A percentile compares a stretch with the other conserved stretches of the same genome.
These are phyloP conservation scores for Drymodes brunneopygia DNA, from an alignment of 2,113 vertebrate species.

Conservation along the genomic window DNA sequence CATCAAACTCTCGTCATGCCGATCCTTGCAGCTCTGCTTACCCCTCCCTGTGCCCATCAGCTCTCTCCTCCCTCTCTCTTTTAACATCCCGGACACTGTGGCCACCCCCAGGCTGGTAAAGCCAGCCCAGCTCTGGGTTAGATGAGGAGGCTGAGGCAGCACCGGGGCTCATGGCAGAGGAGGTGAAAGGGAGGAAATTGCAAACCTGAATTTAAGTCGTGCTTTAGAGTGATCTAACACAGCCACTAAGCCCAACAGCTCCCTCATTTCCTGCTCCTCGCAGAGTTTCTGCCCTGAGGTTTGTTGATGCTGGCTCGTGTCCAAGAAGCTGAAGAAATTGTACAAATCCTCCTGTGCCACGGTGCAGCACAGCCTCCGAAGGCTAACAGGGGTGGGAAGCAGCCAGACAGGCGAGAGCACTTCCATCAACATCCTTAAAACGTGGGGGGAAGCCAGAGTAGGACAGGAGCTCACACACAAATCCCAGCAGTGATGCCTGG, in stretches of 20 bases:
- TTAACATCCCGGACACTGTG: accelerated
- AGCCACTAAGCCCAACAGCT: not conserved
- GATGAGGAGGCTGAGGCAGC: not conserved
- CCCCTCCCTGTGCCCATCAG: not conserved
- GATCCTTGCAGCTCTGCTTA: not conserved
- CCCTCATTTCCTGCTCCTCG: not conserved
- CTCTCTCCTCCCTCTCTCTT: not conserved
- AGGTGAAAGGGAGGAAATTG: conserved; percentile 5
- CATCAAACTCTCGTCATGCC: accelerated
- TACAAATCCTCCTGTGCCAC: not conserved
- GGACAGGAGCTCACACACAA: not conserved
- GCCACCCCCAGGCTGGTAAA: accelerated
- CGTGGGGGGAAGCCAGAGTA: accelerated
- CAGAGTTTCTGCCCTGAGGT: not conserved
- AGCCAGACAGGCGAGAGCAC: not conserved
- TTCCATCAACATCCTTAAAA: not conserved
- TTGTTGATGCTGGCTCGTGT: not conserved
- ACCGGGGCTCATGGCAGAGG: accelerated
- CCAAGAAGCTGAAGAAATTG: not conserved
- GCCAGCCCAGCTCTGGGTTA: not conserved
- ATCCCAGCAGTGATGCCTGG: not conserved
- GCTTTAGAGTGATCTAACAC: not conserved
- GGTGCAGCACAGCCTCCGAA: not conserved
- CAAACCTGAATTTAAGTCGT: not conserved
- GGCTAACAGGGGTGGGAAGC: not conserved